Conservation (phyloP, 2,113 vertebrate species). For the Nettapus auritus region DNA sequence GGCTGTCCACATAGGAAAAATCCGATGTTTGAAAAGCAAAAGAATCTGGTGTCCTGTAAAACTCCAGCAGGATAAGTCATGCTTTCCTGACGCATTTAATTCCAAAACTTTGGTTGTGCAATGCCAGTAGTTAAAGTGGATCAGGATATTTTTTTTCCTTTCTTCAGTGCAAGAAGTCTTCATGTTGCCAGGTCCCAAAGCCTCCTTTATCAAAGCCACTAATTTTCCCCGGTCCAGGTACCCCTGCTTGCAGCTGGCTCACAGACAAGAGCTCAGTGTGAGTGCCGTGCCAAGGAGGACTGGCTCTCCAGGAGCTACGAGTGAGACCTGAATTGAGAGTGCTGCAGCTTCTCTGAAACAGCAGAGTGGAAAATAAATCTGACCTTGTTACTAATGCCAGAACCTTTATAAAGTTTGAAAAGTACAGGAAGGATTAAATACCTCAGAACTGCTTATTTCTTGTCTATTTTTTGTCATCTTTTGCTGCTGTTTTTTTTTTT, state of each 20-base stretch:
- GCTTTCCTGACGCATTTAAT: neutral
- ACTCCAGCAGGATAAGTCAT: neutral
- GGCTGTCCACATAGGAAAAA: neutral
- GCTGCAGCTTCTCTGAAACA: neutral
- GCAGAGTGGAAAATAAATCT: neutral
- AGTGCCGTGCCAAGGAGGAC: accelerated
- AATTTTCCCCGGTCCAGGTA: neutral
- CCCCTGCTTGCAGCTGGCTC: neutral
- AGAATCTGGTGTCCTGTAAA: neutral
- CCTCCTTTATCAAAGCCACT: neutral
- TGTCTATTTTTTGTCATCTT: neutral
- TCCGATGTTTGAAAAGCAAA: neutral
- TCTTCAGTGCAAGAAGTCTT: neutral
- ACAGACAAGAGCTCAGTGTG: neutral
- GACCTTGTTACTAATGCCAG: accelerated
- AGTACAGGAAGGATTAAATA: neutral
- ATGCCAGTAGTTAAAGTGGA: neutral
- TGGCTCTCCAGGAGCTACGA: neutral
- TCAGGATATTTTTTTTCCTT: neutral
- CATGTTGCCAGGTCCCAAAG: neutral
- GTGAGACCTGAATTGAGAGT: neutral
- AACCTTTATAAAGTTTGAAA: neutral
- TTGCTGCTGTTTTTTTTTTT: neutral
- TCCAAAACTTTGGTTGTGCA: neutral
- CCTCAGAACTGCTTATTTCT: neutral